phyloP scores from a whole-genome alignment of 2,113 vertebrate genomes.

The Gymnocephalus cernua region DNA sequence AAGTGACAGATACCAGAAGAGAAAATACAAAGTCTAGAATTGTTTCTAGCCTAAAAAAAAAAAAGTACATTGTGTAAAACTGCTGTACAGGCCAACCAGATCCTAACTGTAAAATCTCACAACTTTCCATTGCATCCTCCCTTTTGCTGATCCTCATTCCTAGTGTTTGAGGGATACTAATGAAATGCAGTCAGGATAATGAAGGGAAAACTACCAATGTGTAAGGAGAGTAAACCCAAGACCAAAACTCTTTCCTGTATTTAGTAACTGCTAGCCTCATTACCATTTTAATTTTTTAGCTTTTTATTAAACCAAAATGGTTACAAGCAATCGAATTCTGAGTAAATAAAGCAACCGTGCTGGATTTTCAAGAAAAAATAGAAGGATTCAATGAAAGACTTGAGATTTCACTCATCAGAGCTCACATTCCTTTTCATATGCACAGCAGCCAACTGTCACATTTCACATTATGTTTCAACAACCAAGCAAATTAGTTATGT shows the following conservation, averaged over 20 bases:
- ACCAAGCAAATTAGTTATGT: conserved; percentile 26
- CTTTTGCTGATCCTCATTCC: not conserved
- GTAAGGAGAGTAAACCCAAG: not conserved
- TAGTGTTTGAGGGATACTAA: not conserved
- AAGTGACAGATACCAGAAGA: conserved; percentile 64
- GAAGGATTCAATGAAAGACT: conserved; percentile 60
- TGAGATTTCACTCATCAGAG: conserved; percentile 57
- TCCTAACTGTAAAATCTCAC: conserved; percentile 50
- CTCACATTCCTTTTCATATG: conserved; percentile 49
- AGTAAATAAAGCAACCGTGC: not conserved
- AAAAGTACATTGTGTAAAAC: conserved; percentile 67
- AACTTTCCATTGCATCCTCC: conserved; percentile 36
- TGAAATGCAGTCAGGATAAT: not conserved
- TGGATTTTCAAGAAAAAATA: conserved; percentile 9
- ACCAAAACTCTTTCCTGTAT: not conserved
- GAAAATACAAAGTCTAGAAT: conserved; percentile 78
- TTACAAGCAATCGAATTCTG: not conserved
- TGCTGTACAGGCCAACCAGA: conserved; percentile 58
- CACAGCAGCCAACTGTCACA: conserved; percentile 65
- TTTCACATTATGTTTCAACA: conserved; percentile 35
- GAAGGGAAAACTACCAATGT: not conserved
- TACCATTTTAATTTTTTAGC: not conserved
- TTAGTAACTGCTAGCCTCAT: not conserved
- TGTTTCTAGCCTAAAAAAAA: conserved; percentile 61
- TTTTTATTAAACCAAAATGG: not conserved